Conservation (phyloP, 2,888 invertebrate genomes). For the Pterobdella sp. region DNA sequence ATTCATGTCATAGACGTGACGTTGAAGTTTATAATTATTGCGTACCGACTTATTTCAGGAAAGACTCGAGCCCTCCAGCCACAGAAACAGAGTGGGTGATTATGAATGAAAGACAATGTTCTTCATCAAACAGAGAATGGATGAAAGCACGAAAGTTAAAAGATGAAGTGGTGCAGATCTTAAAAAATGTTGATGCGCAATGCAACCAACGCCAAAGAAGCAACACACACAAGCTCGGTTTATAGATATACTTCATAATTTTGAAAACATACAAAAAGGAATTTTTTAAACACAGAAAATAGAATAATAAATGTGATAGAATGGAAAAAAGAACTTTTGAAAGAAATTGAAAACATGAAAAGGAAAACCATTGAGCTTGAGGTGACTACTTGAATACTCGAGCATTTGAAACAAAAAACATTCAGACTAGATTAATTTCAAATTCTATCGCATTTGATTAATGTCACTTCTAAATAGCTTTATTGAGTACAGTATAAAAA, state of each 20-base stretch:
- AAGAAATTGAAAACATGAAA: constrained; percentile 73
- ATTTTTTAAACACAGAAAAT: constrained; percentile 54
- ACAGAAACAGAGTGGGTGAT: constrained; percentile 15
- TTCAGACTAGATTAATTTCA: too few relatives aligned
- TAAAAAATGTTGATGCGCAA: constrained; percentile 52
- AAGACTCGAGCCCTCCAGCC: constrained; percentile 4
- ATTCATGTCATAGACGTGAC: background rate
- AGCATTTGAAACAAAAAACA: background rate
- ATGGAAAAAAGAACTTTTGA: constrained; percentile 76
- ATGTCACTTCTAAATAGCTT: too few relatives aligned
- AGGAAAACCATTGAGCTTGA: constrained; percentile 74
- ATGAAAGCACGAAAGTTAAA: constrained; percentile 54
- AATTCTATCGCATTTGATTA: too few relatives aligned
- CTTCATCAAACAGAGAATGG: constrained; percentile 77
- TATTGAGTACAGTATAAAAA: too few relatives aligned
- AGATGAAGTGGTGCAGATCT: constrained; percentile 49
- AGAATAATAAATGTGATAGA: constrained; percentile 80
- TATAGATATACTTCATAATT: constrained; percentile 21
- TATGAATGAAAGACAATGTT: constrained; percentile 44
- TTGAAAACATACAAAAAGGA: background rate
- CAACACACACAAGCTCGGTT: constrained; percentile 73
- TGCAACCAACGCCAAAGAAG: constrained; percentile 59
- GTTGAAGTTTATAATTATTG: background rate
- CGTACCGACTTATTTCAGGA: background rate
- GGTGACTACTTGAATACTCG: constrained; percentile 44